Evolutionary conservation across 1,140 invertebrate species (phyloP).

Genomic region (Philotrypesis tridentata): DNA sequence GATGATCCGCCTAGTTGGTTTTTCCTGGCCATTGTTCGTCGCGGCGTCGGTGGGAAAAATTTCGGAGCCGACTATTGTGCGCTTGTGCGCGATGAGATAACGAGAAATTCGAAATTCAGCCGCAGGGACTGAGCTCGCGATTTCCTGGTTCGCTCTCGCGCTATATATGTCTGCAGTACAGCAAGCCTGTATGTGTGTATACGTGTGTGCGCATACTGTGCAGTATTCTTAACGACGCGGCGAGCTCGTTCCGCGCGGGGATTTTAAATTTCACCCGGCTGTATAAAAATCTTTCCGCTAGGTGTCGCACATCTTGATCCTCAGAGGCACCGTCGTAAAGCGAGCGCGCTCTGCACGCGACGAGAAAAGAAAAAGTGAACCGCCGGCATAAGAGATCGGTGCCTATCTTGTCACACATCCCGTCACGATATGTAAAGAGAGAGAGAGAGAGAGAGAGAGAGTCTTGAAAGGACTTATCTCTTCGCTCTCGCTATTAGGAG

Average conservation of each 20-base stretch:
- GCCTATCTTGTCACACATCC: constrained; percentile 19
- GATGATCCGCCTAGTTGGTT: neutral
- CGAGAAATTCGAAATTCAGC: neutral
- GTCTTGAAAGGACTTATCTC: neutral
- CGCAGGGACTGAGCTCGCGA: neutral
- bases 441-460: neutral
- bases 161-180: neutral
- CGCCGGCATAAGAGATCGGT: neutral
- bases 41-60: neutral
- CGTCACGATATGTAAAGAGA: constrained; percentile 11
- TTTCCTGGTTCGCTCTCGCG: neutral
- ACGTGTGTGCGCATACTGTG: neutral
- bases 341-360: neutral
- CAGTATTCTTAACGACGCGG: neutral
- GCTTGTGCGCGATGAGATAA: neutral
- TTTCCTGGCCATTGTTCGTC: neutral
- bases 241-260: neutral
- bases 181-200: no score
- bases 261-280: constrained; percentile 13
- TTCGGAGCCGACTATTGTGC: neutral
- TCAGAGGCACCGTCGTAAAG: neutral
- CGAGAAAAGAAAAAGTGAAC: neutral
- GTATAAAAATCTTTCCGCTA: constrained; percentile 17
- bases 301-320: constrained; percentile 33
- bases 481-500: constrained; percentile 16